These are phyloP conservation scores for Lasaia peninsularis DNA, from an alignment of 1,140 invertebrate species.

Conservation along the genomic window DNA sequence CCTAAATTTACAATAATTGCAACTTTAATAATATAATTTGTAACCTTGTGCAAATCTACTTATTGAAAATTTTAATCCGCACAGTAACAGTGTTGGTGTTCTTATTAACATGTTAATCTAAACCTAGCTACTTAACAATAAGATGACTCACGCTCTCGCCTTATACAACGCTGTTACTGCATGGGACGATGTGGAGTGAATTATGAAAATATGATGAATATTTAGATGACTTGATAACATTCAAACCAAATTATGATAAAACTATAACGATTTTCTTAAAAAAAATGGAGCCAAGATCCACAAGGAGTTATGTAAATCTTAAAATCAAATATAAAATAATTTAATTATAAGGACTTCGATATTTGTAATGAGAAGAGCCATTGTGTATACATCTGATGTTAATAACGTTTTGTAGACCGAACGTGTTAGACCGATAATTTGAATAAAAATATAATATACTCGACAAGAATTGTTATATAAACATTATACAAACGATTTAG, in stretches of 20 bases:
- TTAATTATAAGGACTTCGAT: neutral
- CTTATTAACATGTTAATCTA: slow-evolving; percentile 2
- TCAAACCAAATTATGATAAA: neutral
- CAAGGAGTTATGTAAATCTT: too few relatives aligned
- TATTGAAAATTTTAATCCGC: neutral
- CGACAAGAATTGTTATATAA: too few relatives aligned
- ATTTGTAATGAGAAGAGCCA: neutral
- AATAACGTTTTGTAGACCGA: neutral
- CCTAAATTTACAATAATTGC: neutral
- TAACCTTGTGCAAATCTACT: slow-evolving; percentile 3
- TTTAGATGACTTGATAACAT: neutral
- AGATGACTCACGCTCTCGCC: neutral
- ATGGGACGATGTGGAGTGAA: neutral
- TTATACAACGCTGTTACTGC: neutral
- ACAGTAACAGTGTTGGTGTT: neutral
- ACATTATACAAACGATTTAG: too few relatives aligned
- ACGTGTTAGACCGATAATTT: neutral
- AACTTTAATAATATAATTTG: neutral
- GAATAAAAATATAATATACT: neutral
- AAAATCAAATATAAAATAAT: neutral
- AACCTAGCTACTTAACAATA: slow-evolving; percentile 5
- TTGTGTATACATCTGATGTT: neutral
- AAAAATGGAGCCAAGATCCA: too few relatives aligned
- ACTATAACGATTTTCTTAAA: too few relatives aligned
- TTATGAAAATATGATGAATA: neutral